A percentile compares a stretch with the other conserved stretches of the same genome.
Conservation (phyloP, 2,888 invertebrate genomes). For the Zaprionus bogoriensis region DNA sequence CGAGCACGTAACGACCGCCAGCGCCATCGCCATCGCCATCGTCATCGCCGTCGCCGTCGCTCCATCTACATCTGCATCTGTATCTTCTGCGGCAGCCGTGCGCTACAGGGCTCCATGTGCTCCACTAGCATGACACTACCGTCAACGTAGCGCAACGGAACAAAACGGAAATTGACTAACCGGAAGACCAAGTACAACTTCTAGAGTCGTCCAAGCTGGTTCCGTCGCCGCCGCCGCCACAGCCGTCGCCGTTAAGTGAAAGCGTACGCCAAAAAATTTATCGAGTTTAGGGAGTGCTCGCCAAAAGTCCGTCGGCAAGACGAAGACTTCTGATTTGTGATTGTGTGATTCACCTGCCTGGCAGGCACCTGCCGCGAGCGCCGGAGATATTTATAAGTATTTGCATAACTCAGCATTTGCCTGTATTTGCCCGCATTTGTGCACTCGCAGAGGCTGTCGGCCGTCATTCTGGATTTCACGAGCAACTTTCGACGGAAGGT, state of each 20-base stretch:
- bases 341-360: slow-evolving; percentile 11
- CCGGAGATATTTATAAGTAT: slow-evolving; percentile 31
- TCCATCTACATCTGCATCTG: slow-evolving; percentile 1
- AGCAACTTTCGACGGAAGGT: slow-evolving; percentile 81
- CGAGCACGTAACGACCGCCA: slow-evolving; percentile 57
- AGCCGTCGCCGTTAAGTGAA: slow-evolving; percentile 30
- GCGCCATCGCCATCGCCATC: slow-evolving; percentile 23
- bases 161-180: slow-evolving; percentile 79
- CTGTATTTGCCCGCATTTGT: too few species aligned
- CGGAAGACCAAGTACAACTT: slow-evolving; percentile 67
- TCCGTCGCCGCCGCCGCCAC: too few species aligned
- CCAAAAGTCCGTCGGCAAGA: slow-evolving; percentile 59
- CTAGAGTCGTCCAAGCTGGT: slow-evolving; percentile 32
- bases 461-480: slow-evolving; percentile 82
- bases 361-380: background rate
- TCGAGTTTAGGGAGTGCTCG: slow-evolving; percentile 31
- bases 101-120: slow-evolving; percentile 17
- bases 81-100: background rate
- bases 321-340: slow-evolving; percentile 32
- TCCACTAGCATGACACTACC: slow-evolving; percentile 45
- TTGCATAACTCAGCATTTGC: slow-evolving; percentile 63
- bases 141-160: slow-evolving; percentile 31
- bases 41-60: slow-evolving; percentile 26
- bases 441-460: slow-evolving; percentile 55
- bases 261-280: slow-evolving; percentile 28